Evolutionary conservation across 2,113 vertebrate genomes (phyloP), one percentile per base, ranked within the genome.

Genomic region (Centropus unirufus): DNA sequence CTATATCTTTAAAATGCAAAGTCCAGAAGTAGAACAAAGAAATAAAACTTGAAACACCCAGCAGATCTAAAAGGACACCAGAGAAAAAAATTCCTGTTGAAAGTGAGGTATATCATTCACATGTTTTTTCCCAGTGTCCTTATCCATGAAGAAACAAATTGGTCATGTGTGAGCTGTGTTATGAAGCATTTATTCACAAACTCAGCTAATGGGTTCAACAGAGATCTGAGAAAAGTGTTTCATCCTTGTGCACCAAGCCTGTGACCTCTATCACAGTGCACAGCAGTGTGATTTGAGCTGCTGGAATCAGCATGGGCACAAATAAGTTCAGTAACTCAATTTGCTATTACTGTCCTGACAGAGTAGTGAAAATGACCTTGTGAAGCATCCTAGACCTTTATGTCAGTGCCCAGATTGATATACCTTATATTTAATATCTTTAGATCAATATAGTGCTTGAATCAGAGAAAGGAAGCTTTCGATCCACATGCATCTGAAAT

Each of bases 221-320:
- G 7, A 74, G 80, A 9, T 47, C 39, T 59, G 26, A 74, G 23
- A 40, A 75, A 74, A 74, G 24, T 4, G 8, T 39, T 90, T 83
- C 24, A 57, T 58, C 34, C 15, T 57, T 52, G 17, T 3, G 6
- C 12, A 29, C 44, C 15, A 40, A 92, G 26, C 6, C n/a, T 72
- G 22, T 39, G 49, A 86, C 51, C 26, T 58, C 18, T 52, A 0
- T 9, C 15, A 3, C 6, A 16, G 14, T 22, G 8, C 15, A 23
- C 19, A 72, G 19, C 42, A 44, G 47, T 0, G 0, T 34, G 69
- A 27, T 16, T 1, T 1, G 34, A 62, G 12, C 26, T 81, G 39
- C 23, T 69, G 66, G 52, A 30, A 58, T 74, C 59, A 83, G 20
- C 57, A 55, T 10, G 14, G 36, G 23, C 5, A 57, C 49, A 83